Evolutionary conservation across 2,888 invertebrate species (phyloP), one percentile per base, ranked within the genome.

Genomic region (Drosophila cognata): DNA sequence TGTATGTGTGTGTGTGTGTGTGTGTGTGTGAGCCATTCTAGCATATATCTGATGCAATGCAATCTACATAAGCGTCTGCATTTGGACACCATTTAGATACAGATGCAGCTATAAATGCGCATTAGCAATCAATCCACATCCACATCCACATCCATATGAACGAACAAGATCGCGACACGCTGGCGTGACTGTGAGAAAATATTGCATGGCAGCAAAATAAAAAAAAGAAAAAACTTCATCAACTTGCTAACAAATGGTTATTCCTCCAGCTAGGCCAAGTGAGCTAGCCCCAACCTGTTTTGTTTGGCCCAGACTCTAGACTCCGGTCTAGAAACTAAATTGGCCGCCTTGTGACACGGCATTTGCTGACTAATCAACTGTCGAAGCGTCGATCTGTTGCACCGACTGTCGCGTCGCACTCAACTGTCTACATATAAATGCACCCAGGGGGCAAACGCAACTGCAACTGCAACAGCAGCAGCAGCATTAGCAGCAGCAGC

Each of bases 51-150:
- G 73, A 73, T 77, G 81, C 73, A 77, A 79, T 61, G n/a, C n/a
- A 72, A 77, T 79, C 68, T 81, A 60, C 66, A 79, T 81, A 77
- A 77, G 41, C 53, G 59, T 60, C 57, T 52, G 79, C 64, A 65
- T 66, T 68, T 69, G 71, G 71, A 46, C 55, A 53, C 50, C 60
- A 72, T 77, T 81, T 81, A 72, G 78, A 77, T 77, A 53, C 68
- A 77, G 77, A 72, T 58, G 58, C 59, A 61, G 66, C 58, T 58
- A 28, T 72, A 76, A 85, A 84, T 87, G 80, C 74, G 77, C 84
- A 84, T 84, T 82, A 80, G 82, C 89, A 84, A 84, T 87, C 84
- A 85, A 87, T 89, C 80, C 82, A 81, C 80, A 66, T 67, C 74
- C 79, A 68, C 77, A 77, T 76, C 78, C 81, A 31, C 61, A 58